Evolutionary conservation across 2,888 invertebrate genomes (phyloP), one percentile per base, ranked within the genome.

Genomic region (Nemoura dubitans): DNA sequence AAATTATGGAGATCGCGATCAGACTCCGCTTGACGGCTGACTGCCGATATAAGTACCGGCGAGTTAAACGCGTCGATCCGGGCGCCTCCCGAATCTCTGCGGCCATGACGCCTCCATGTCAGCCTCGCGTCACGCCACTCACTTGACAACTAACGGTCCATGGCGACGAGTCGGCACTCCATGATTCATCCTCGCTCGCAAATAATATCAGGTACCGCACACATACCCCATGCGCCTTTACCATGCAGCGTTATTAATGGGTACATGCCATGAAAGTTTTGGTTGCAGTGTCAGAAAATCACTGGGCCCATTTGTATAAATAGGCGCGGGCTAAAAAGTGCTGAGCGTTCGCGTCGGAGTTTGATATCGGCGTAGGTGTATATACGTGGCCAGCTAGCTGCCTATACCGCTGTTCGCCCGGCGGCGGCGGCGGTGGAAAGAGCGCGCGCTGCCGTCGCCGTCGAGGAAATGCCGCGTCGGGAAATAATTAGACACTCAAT

Each of bases 401-500:
- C n/a, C n/a, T n/a, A n/a, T n/a, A n/a, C n/a, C n/a, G n/a, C n/a
- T n/a, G n/a, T n/a, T n/a, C n/a, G n/a, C n/a, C n/a, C n/a, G n/a
- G n/a, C n/a, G n/a, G n/a, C n/a, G n/a, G n/a, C n/a, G n/a, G n/a
- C n/a, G n/a, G n/a, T n/a, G n/a, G n/a, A n/a, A n/a, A n/a, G n/a
- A n/a, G n/a, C n/a, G n/a, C n/a, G 59, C 59, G 59, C 14, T 59
- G 59, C 59, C 59, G 21, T 3, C 59, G 21, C 1, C 21, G 59
- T 10, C 10, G 16, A 2, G 59, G 59, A 59, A 59, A 59, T 16
- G 59, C 59, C 59, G 14, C 36, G 3, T 1, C 59, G 59, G 59
- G 59, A 59, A 59, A 59, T 59, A 59, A 59, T 59, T 59, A 59
- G 59, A 59, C 59, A 59, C 59, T 59, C 59, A 59, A 59, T 59